Percentiles rank a stretch among this genome's conserved stretches.
phyloP scores from a whole-genome alignment of 2,888 invertebrate genomes.

The Halocaridina rubra region DNA sequence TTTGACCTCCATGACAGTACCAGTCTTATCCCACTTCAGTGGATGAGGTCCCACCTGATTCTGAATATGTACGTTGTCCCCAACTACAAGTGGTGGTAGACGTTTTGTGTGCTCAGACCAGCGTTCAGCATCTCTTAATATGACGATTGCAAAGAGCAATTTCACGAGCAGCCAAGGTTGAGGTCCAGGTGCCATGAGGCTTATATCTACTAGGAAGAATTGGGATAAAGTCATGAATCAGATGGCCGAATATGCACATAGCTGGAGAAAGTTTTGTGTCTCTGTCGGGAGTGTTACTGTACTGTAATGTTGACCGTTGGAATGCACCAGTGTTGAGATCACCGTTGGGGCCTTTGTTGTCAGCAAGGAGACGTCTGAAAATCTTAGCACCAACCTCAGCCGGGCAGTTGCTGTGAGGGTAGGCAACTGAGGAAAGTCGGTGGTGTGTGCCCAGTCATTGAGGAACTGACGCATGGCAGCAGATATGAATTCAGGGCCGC shows the following conservation, averaged over 20 bases:
- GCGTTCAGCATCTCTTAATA: not conserved
- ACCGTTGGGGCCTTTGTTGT: too few species aligned
- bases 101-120: not conserved
- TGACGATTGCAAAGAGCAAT: slow-evolving; percentile 24
- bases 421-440: too few species aligned
- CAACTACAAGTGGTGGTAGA: not conserved
- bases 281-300: slow-evolving; percentile 31
- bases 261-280: slow-evolving; percentile 31
- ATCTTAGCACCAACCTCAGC: too few species aligned
- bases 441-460: too few species aligned
- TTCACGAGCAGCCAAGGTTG: not conserved
- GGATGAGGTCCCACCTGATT: slow-evolving; percentile 27
- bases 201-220: too few species aligned
- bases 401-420: too few species aligned
- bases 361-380: too few species aligned
- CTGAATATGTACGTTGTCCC: slow-evolving; percentile 18
- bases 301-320: slow-evolving; percentile 24
- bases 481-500: too few species aligned
- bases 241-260: slow-evolving; percentile 34
- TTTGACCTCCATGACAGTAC: too few species aligned
- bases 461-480: too few species aligned
- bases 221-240: slow-evolving; percentile 42
- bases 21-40: too few species aligned
- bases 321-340: too few species aligned
- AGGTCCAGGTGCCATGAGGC: not conserved